phyloP scores from a whole-genome alignment of 2,797 vertebrate species.

The Propithecus perrieri region DNA sequence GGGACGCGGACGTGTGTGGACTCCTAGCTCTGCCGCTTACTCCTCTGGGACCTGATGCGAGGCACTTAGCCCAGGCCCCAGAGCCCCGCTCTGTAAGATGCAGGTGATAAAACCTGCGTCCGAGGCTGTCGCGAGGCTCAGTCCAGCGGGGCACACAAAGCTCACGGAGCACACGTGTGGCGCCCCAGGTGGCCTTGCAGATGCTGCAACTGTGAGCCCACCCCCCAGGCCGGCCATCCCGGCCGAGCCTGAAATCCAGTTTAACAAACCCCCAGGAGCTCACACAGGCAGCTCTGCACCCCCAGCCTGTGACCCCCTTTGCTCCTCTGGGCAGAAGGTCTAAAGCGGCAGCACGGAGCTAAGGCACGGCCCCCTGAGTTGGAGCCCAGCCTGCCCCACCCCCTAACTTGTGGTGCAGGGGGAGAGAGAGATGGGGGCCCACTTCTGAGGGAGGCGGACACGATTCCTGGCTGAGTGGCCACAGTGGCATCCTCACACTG shows the following conservation, averaged over 20 bases:
- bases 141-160: not conserved
- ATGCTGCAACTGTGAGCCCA: not conserved
- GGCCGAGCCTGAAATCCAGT: accelerated
- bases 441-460: not conserved
- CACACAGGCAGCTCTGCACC: not conserved
- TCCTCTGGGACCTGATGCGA: not conserved
- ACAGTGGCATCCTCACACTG: not conserved
- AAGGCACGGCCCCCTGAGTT: not conserved
- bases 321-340: not conserved
- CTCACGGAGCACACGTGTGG: accelerated
- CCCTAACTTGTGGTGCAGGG: not conserved
- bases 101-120: accelerated
- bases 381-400: too few relatives aligned
- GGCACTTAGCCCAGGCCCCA: not conserved
- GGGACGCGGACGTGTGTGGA: accelerated
- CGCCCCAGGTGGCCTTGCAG: accelerated
- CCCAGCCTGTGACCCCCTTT: not conserved
- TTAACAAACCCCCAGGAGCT: not conserved
- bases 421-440: accelerated
- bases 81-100: not conserved
- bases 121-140: not conserved
- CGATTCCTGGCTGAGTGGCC: not conserved
- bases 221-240: not conserved
- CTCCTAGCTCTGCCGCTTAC: not conserved
- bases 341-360: not conserved